Conservation (phyloP, 53 echinoderm and acorn worm species). For the Arbacia lixula region DNA sequence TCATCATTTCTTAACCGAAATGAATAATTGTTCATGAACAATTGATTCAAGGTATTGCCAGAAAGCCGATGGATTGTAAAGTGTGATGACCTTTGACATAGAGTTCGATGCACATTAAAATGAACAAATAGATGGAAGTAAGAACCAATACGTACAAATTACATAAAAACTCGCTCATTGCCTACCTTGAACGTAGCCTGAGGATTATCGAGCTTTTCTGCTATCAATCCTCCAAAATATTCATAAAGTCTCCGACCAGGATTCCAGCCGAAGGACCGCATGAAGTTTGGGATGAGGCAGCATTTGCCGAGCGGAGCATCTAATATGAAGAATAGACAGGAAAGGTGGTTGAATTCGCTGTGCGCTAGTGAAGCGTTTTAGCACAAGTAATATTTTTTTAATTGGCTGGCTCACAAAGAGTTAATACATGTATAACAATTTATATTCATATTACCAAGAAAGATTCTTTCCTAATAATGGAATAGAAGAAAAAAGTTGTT, state of each 20-base stretch:
- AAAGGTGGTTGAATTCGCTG: no score
- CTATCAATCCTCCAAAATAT: slow-evolving; percentile 71
- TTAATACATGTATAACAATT: no score
- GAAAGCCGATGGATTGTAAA: no score
- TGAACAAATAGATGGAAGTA: background rate
- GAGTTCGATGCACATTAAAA: background rate
- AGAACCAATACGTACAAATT: slow-evolving; percentile 2
- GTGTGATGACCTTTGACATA: background rate
- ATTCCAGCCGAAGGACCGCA: slow-evolving; percentile 86
- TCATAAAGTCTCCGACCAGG: slow-evolving; percentile 69
- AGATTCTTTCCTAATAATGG: no score
- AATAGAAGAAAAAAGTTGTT: no score
- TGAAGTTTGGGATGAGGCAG: slow-evolving; percentile 80
- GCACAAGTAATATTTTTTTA: background rate
- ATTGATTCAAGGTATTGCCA: no score
- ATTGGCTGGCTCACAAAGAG: background rate
- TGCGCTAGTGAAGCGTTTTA: no score
- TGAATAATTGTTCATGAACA: no score
- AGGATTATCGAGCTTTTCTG: slow-evolving; percentile 60
- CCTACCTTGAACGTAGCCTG: slow-evolving; percentile 81
- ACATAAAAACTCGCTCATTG: no score
- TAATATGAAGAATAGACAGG: no score
- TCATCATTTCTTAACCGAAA: no score
- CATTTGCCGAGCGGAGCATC: slow-evolving; percentile 80
- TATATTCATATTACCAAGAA: no score